phyloP scores from a whole-genome alignment of 2,888 invertebrate genomes.

The Luperina nickerlii region DNA sequence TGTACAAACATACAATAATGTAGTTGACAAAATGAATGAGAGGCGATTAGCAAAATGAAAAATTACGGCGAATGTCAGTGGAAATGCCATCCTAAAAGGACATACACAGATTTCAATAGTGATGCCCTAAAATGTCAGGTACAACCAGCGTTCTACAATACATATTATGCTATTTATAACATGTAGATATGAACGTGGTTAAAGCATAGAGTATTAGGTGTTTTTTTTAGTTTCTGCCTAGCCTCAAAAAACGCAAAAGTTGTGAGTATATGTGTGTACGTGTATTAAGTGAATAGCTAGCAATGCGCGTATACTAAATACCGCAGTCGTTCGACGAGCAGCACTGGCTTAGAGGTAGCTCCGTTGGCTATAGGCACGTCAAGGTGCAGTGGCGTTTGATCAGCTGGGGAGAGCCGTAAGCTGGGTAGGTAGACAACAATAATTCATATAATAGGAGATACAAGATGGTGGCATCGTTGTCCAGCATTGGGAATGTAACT shows the following conservation, averaged over 20 bases:
- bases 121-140: slow-evolving; percentile 4
- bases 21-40: slow-evolving; percentile 7
- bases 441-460: slow-evolving; percentile 13
- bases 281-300: slow-evolving; percentile 35
- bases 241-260: background rate
- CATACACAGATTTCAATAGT: slow-evolving; percentile 22
- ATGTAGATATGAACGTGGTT: slow-evolving; percentile 9
- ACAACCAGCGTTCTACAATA: slow-evolving; percentile 4
- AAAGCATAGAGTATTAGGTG: slow-evolving; percentile 15
- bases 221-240: background rate
- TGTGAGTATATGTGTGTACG: slow-evolving; percentile 27
- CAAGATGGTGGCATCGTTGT: background rate
- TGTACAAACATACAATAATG: slow-evolving; percentile 27
- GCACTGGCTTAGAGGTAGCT: slow-evolving; percentile 32
- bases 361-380: slow-evolving; percentile 37
- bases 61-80: slow-evolving; percentile 6
- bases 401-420: slow-evolving; percentile 26
- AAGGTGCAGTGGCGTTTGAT: slow-evolving; percentile 25
- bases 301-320: slow-evolving; percentile 47
- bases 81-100: slow-evolving; percentile 3
- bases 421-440: slow-evolving; percentile 44
- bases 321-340: slow-evolving; percentile 40
- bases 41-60: slow-evolving; percentile 27
- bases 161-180: background rate
- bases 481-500: background rate